These are phyloP conservation scores for Aramus guarauna DNA, from an alignment of 2,113 vertebrate species.

Conservation along the genomic window DNA sequence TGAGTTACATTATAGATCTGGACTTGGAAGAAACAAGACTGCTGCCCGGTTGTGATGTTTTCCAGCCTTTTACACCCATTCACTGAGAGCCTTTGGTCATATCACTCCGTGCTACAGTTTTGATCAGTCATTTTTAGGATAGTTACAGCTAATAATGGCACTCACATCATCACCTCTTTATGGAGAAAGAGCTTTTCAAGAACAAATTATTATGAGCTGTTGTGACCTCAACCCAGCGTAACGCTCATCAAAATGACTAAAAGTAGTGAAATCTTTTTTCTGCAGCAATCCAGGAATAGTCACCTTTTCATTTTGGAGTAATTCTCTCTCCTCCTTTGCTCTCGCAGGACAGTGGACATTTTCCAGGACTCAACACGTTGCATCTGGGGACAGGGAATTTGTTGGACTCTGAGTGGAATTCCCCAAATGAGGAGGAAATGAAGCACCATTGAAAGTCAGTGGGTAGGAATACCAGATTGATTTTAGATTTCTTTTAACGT, in stretches of 20 bases:
- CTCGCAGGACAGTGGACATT: neutral
- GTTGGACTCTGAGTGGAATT: neutral
- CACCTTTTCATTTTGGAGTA: neutral
- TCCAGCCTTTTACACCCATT: neutral
- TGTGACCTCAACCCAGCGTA: neutral
- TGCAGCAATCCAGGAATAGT: neutral
- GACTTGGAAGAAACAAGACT: neutral
- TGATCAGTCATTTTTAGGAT: neutral
- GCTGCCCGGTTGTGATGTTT: neutral
- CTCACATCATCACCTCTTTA: neutral
- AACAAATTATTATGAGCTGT: neutral
- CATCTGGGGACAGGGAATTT: neutral
- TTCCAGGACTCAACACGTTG: neutral
- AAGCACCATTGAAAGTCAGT: neutral
- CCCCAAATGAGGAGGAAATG: neutral
- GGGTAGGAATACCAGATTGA: neutral
- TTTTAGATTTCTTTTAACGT: neutral
- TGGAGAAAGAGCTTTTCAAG: neutral
- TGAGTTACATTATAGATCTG: neutral
- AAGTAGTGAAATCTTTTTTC: neutral
- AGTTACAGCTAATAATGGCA: neutral
- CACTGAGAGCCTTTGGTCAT: neutral
- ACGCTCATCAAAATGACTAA: neutral
- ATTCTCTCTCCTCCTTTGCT: neutral
- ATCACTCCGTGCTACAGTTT: neutral